Conservation (phyloP, 2,888 invertebrate genomes). For the Camptogramma bilineatum region DNA sequence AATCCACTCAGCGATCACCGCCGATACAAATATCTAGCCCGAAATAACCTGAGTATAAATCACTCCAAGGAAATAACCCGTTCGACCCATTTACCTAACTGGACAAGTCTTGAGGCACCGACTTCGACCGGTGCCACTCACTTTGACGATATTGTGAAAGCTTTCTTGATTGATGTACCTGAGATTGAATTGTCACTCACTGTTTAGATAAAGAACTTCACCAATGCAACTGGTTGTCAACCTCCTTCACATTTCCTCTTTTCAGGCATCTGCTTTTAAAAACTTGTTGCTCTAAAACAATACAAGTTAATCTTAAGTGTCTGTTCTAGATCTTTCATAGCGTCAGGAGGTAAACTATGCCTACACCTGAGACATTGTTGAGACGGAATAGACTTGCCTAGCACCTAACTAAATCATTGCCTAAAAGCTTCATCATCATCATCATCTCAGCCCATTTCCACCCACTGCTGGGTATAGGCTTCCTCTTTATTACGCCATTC, state of each 20-base stretch:
- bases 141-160: slow-evolving; percentile 60
- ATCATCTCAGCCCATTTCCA: too few relatives aligned
- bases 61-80: slow-evolving; percentile 71
- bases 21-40: slow-evolving; percentile 68
- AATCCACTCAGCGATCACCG: slow-evolving; percentile 78
- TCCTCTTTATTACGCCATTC: too few relatives aligned
- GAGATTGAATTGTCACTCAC: slow-evolving; percentile 44
- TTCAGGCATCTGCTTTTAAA: background rate
- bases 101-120: slow-evolving; percentile 65
- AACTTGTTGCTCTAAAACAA: background rate
- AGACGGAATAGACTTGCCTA: too few relatives aligned
- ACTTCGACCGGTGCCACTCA: slow-evolving; percentile 48
- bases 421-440: too few relatives aligned
- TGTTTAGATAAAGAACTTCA: slow-evolving; percentile 17
- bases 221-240: background rate
- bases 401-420: too few relatives aligned
- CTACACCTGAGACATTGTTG: too few relatives aligned
- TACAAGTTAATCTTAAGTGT: too few relatives aligned
- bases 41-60: slow-evolving; percentile 73
- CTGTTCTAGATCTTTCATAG: too few relatives aligned
- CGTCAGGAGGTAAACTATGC: too few relatives aligned
- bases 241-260: background rate
- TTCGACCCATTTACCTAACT: slow-evolving; percentile 68
- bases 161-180: slow-evolving; percentile 50
- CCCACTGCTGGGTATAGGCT: too few relatives aligned